These are phyloP conservation scores for Pipra filicauda DNA, from an alignment of 2,113 vertebrate genomes.

Conservation along the genomic window DNA sequence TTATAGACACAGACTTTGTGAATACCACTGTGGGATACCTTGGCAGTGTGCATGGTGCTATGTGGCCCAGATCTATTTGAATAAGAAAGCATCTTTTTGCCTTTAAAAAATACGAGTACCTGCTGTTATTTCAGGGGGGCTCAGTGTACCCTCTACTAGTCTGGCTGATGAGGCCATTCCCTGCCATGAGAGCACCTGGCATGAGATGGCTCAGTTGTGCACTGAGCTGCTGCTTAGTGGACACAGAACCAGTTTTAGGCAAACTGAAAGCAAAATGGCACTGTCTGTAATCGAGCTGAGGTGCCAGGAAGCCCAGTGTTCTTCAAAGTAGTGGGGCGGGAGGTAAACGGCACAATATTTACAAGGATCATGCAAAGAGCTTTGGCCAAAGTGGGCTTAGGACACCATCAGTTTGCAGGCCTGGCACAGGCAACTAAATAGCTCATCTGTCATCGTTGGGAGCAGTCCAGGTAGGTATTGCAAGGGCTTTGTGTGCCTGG, in stretches of 20 bases:
- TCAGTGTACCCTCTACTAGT: background rate
- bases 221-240: background rate
- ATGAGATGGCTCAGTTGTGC: background rate
- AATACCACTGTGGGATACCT: background rate
- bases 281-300: background rate
- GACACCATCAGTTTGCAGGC: background rate
- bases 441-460: constrained; percentile 33
- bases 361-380: background rate
- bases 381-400: background rate
- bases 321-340: background rate
- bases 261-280: background rate
- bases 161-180: background rate
- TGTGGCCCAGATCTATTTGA: background rate
- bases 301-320: background rate
- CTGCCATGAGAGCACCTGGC: constrained; percentile 12
- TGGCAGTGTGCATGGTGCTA: background rate
- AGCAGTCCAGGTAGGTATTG: background rate
- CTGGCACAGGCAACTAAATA: background rate
- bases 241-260: background rate
- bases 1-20: background rate
- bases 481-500: constrained; percentile 8
- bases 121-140: background rate
- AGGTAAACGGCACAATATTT: constrained; percentile 1
- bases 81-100: background rate
- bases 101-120: background rate